A percentile compares a stretch with the other conserved stretches of the same genome.
phyloP scores from a whole-genome alignment of 1,140 invertebrate species.

The Drosophila aff. region DNA sequence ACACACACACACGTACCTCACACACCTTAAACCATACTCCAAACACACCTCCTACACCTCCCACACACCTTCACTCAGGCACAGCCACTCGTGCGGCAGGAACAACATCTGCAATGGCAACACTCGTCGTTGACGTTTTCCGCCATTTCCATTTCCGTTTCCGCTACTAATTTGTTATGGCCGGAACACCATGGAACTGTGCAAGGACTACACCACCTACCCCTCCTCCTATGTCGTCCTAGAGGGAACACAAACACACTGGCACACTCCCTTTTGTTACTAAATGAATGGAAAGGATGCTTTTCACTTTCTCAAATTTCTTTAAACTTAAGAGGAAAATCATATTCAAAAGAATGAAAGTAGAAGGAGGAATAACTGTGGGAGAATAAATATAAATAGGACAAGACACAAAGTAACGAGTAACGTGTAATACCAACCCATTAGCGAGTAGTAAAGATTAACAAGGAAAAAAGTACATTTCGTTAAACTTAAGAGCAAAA shows the following conservation, averaged over 20 bases:
- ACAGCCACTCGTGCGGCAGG: conserved; percentile 15
- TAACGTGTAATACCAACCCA: too few relatives aligned
- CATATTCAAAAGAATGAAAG: neutral
- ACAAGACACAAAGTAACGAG: neutral
- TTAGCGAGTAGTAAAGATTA: neutral
- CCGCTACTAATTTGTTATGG: conserved; percentile 71
- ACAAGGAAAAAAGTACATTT: neutral
- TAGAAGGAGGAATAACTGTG: neutral
- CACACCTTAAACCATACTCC: neutral
- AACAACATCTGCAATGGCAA: conserved; percentile 47
- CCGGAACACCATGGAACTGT: conserved; percentile 37
- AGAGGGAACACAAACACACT: neutral
- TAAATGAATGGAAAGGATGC: neutral
- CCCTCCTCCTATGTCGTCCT: neutral
- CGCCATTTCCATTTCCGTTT: conserved; percentile 78
- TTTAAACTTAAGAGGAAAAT: neutral
- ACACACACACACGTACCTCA: neutral
- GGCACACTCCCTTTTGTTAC: neutral
- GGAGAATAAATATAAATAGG: neutral
- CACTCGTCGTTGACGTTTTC: conserved; percentile 66
- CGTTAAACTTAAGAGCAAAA: neutral
- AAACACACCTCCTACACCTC: neutral
- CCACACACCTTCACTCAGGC: neutral
- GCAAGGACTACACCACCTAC: neutral
- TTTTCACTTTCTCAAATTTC: neutral